Evolutionary conservation across 2,797 vertebrate species (phyloP), one percentile per base, ranked within the genome.

Genomic region (Sebastes flavidus): DNA sequence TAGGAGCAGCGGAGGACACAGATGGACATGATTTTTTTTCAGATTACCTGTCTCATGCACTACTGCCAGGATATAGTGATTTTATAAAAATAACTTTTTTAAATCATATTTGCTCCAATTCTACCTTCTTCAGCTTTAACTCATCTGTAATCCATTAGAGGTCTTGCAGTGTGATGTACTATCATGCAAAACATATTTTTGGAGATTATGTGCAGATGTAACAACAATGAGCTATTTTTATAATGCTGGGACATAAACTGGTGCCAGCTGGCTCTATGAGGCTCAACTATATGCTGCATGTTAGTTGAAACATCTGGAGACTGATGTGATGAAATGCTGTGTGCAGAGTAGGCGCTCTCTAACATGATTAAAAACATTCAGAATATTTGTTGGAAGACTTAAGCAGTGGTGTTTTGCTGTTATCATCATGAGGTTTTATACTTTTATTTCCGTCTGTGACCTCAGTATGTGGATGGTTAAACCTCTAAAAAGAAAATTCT

Each of bases 281-380:
- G 36, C 25, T 59, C 27, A 52, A 10, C 5, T 25, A 34, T 2
- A 13, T 52, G 71, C 49, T 80, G 62, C 24, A 62, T 58, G 68
- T 78, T 76, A 32, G 29, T 16, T 63, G n/a, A 36, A 88, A 55
- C 78, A 84, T 74, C 82, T 84, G 72, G 59, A 8, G 52, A 66
- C 32, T n/a, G 34, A 42, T 77, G 65, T 76, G 68, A 38, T 72
- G 72, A 77, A 72, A 65, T 29, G 12, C 16, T 52, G 27, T 76
- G 18, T 30, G 46, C 49, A 14, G 11, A 71, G 22, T 1, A 65
- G 25, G 38, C 22, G 68, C 13, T n/a, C 5, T 69, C 6, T 25
- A 42, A 49, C 5, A 6, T 22, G 7, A 34, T 71, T 25, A 16
- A 65, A 67, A 34, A 65, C 16, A 22, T 14, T 81, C 7, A 36